Conservation (phyloP, 2,888 invertebrate genomes). For the Ryuthela nishihirai region DNA sequence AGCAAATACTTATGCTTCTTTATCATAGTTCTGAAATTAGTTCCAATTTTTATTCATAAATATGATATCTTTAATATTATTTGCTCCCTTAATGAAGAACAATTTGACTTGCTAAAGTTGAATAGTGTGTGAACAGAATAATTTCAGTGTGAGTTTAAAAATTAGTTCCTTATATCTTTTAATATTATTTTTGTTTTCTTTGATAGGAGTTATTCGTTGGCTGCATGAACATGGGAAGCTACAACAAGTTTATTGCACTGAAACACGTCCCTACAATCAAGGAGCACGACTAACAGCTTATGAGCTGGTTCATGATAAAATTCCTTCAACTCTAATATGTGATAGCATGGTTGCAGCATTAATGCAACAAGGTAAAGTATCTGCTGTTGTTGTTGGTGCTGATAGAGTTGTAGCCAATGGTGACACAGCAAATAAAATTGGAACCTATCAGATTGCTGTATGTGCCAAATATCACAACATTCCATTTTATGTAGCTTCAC, state of each 20-base stretch:
- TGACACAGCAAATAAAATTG: constrained; percentile 98
- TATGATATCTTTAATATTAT: too few relatives aligned
- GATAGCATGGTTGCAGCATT: constrained; percentile 93
- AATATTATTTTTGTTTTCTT: too few relatives aligned
- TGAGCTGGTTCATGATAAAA: constrained; percentile 85
- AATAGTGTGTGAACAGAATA: too few relatives aligned
- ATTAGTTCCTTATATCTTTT: too few relatives aligned
- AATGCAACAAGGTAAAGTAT: constrained; percentile 76
- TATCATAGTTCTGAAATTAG: too few relatives aligned
- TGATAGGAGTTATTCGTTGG: constrained; percentile 71
- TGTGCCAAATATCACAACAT: constrained; percentile 84
- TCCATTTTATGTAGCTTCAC: constrained; percentile 94
- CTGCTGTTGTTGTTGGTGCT: constrained; percentile 95
- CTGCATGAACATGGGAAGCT: constrained; percentile 60
- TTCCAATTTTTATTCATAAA: too few relatives aligned
- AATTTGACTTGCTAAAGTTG: too few relatives aligned
- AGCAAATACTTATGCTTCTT: too few relatives aligned
- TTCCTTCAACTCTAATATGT: constrained; percentile 87
- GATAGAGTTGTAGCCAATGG: constrained; percentile 95
- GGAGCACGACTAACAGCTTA: constrained; percentile 93
- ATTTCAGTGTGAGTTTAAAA: too few relatives aligned
- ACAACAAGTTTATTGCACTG: constrained; percentile 91
- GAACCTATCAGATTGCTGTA: constrained; percentile 88
- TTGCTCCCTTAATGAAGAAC: too few relatives aligned
- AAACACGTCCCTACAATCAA: constrained; percentile 98